Conservation (phyloP, 2,888 invertebrate genomes). For the Epinotia bilunana region DNA sequence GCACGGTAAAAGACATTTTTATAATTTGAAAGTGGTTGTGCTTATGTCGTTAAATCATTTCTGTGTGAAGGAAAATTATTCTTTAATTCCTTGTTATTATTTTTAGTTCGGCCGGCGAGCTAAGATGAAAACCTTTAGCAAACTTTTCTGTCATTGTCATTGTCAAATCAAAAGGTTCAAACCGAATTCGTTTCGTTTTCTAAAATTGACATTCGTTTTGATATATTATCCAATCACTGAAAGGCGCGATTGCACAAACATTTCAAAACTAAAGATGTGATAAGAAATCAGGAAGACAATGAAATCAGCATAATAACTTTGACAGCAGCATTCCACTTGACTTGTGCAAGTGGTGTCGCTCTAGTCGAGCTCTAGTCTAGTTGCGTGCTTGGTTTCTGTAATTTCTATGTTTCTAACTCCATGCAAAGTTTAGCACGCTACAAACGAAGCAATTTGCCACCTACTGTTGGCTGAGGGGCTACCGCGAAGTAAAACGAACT, state of each 20-base stretch:
- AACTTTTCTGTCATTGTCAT: not conserved
- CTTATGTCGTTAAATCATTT: conserved; percentile 19
- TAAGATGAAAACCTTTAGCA: not conserved
- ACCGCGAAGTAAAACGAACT: no score
- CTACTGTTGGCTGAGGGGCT: no score
- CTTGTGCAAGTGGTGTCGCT: not conserved
- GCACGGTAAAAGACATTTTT: conserved; percentile 87
- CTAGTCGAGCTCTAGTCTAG: no score
- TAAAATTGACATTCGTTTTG: not conserved
- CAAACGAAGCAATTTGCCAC: no score
- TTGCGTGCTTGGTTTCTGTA: no score
- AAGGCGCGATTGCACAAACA: not conserved
- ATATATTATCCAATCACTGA: not conserved
- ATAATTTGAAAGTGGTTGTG: not conserved
- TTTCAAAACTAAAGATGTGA: not conserved
- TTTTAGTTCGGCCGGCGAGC: not conserved
- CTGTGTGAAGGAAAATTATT: not conserved
- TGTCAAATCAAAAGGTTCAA: not conserved
- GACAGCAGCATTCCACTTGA: conserved; percentile 23
- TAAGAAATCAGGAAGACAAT: not conserved
- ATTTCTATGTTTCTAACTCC: no score
- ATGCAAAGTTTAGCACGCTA: no score
- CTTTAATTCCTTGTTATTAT: not conserved
- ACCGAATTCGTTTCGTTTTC: not conserved
- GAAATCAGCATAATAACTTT: not conserved